Evolutionary conservation across 2,113 vertebrate species (phyloP).

Genomic region (Coptodon bakossiorum): DNA sequence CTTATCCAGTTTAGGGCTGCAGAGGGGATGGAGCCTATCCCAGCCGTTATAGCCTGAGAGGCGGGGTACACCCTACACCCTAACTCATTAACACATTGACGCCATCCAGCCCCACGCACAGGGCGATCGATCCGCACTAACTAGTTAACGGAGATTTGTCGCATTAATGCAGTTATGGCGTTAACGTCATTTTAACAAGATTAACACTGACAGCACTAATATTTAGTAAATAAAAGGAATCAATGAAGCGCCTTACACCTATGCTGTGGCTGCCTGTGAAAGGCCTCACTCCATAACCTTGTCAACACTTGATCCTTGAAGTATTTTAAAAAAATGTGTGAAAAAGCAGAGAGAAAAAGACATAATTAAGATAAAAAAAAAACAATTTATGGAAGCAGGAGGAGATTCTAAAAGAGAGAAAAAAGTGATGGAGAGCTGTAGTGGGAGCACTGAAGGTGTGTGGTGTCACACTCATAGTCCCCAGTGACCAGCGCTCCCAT

Average conservation of each 20-base stretch:
- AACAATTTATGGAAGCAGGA: not conserved
- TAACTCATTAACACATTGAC: not conserved
- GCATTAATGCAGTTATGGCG: not conserved
- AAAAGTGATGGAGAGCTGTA: not conserved
- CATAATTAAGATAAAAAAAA: not conserved
- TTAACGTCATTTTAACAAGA: not conserved
- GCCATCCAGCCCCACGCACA: not conserved
- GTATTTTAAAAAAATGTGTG: not conserved
- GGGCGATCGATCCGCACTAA: not conserved
- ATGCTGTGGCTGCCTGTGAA: not conserved
- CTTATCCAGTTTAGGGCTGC: not conserved
- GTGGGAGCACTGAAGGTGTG: not conserved
- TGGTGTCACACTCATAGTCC: slow-evolving; percentile 39
- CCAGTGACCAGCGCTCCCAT: slow-evolving; percentile 72
- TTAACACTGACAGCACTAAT: not conserved
- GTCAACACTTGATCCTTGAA: not conserved
- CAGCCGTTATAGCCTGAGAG: not conserved
- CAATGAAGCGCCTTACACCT: not conserved
- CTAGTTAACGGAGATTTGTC: not conserved
- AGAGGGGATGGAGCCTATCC: not conserved
- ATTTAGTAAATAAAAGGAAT: not conserved
- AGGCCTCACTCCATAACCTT: not conserved
- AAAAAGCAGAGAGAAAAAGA: not conserved
- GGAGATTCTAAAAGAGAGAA: not conserved
- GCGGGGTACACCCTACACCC: not conserved